Base-by-base conservation (phyloP, 1,140 invertebrate genomes). In the Halictus rubicundus region DNA sequence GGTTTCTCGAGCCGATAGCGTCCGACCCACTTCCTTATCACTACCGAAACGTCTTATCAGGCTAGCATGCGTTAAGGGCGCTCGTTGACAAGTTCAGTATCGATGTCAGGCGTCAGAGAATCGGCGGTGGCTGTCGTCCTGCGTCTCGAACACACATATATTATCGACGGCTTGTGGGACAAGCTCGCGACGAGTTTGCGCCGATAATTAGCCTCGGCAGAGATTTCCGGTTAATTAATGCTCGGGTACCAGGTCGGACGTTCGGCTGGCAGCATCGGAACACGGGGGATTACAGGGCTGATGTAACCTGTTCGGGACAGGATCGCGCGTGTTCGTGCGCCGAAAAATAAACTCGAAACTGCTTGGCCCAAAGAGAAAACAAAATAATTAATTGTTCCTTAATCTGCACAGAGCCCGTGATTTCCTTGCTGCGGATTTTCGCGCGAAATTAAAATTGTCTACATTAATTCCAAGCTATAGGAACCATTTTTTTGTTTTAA, bases 171-270 rank as follows among this genome's bases (percentile, higher is more conserved):
- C 32, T 54, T 39, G 61, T 39, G 82, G 77, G 84, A 69, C 68
- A 42, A 65, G 71, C 70, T 74, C 65, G 80, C 84, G 83, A 85
- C 84, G 83, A 85, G 80, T 71, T 86, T 82, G 83, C 84, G 80
- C 76, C 71, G 84, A 85, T 86, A 86, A 86, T 86, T 80, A 85
- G 68, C 70, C 49, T 85, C 63, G 74, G n/a, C 63, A 46, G 71
- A 80, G 83, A 85, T 85, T 82, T 82, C 76, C 76, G 71, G 61
- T 54, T 86, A 85, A 86, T 85, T 86, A 85, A 82, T 79, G 84
- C 59, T 63, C 78, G 61, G 52, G 61, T 27, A 63, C 68, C 63
- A 69, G 68, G 64, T 23, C 59, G 42, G 75, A 84, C 64, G 70
- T 49, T 16, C 27, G 66, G 60, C 37, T 42, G n/a, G 14, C 39